Evolutionary conservation across 2,888 invertebrate species (phyloP), one percentile per base, ranked within the genome.

Genomic region (Clanis bilineata): DNA sequence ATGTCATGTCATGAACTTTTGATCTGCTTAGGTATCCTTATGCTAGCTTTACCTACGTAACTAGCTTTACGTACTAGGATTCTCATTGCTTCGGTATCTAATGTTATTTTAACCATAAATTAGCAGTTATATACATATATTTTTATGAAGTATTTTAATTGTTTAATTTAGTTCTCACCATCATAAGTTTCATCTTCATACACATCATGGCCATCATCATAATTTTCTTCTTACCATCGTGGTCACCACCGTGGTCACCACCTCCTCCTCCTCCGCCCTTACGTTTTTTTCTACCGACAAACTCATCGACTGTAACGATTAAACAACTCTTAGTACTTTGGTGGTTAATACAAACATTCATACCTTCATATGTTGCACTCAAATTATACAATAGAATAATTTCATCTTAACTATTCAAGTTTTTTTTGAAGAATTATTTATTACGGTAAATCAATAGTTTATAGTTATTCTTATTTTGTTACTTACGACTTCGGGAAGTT

Each of bases 121-220:
- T n/a, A n/a, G n/a, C n/a, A n/a, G n/a, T n/a, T n/a, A n/a, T n/a
- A n/a, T n/a, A n/a, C n/a, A n/a, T n/a, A n/a, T n/a, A n/a, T n/a
- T n/a, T n/a, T n/a, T n/a, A n/a, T n/a, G n/a, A n/a, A n/a, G n/a
- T n/a, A n/a, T n/a, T n/a, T n/a, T n/a, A n/a, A n/a, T n/a, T n/a
- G n/a, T n/a, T n/a, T n/a, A n/a, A n/a, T n/a, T 36, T 36, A 36
- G 9, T 45, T 9, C 58, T 67, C 70, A 94, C 94, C 92, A 94
- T 93, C 85, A 94, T 88, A 44, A 94, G 84, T 76, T 94, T 93
- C 89, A 94, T 94, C 71, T 93, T 90, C 92, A 94, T 93, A 64
- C 93, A 92, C 87, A 94, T 86, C 91, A 93, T 93, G 7, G 93
- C 93, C 93, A 94, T 94, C 93, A 93, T 93, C 93, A 94, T 94